Conservation (phyloP, 1,140 invertebrate species). For the Druon quercuslanigerum region DNA sequence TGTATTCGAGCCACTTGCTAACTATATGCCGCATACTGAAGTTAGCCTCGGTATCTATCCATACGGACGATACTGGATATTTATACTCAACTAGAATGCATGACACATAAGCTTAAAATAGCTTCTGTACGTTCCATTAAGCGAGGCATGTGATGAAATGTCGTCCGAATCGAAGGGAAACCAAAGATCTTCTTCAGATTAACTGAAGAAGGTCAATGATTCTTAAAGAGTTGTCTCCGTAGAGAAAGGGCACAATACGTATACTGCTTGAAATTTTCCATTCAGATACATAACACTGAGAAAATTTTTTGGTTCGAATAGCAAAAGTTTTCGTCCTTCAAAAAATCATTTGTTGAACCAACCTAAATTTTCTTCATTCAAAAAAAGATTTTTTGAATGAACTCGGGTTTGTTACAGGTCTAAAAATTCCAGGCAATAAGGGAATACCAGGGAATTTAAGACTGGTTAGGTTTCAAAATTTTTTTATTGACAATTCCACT, state of each 20-base stretch:
- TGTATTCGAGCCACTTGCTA: slow-evolving; percentile 20
- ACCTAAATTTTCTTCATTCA: too few species aligned
- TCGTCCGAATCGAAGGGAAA: slow-evolving; percentile 54
- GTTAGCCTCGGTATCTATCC: slow-evolving; percentile 26
- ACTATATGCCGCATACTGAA: slow-evolving; percentile 24
- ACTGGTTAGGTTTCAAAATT: too few species aligned
- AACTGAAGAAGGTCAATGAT: background rate
- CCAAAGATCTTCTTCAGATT: slow-evolving; percentile 31
- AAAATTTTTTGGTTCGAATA: too few species aligned
- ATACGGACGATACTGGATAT: slow-evolving; percentile 43
- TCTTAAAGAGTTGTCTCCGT: background rate
- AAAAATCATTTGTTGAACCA: too few species aligned
- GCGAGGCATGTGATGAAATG: slow-evolving; percentile 54
- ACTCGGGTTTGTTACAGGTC: too few species aligned
- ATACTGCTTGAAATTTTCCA: background rate
- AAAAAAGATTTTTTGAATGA: too few species aligned
- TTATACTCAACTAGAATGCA: slow-evolving; percentile 60
- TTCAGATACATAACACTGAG: too few species aligned
- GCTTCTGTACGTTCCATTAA: slow-evolving; percentile 61
- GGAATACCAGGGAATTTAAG: too few species aligned
- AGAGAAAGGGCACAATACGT: background rate
- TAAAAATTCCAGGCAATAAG: too few species aligned
- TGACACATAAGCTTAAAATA: slow-evolving; percentile 63
- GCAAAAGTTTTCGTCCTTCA: too few species aligned
- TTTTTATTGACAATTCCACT: too few species aligned